phyloP scores from a whole-genome alignment of 2,888 invertebrate species.

The Coelinius sp. region DNA sequence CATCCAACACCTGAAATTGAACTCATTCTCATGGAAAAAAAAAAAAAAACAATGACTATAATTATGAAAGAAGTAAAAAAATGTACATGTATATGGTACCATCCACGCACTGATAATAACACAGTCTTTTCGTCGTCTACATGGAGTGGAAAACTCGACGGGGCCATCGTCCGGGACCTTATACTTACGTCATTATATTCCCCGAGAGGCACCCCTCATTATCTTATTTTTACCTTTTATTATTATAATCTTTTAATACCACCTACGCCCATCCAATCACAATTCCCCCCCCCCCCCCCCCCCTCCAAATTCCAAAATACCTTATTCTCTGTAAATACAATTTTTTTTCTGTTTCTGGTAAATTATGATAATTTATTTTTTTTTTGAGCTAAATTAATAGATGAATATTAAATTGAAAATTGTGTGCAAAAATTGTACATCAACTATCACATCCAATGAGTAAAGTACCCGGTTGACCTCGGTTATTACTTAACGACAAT shows the following conservation, averaged over 20 bases:
- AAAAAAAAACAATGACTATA: constrained; percentile 10
- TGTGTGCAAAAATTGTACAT: neutral
- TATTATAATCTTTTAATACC: constrained; percentile 57
- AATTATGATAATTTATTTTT: neutral
- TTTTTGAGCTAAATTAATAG: neutral
- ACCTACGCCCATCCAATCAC: constrained; percentile 33
- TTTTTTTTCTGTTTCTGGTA: neutral
- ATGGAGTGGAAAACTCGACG: constrained; percentile 39
- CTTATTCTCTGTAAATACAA: constrained; percentile 14
- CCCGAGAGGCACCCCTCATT: constrained; percentile 50
- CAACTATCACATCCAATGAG: constrained; percentile 17
- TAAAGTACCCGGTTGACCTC: constrained; percentile 29
- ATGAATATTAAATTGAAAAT: constrained; percentile 3
- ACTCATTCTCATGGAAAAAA: neutral
- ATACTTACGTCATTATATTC: constrained; percentile 61
- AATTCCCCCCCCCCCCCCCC: constrained; percentile 39
- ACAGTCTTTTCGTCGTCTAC: constrained; percentile 18
- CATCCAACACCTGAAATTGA: neutral
- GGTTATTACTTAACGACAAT: constrained; percentile 44
- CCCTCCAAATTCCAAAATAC: constrained; percentile 29
- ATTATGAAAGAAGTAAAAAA: neutral
- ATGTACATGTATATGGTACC: constrained; percentile 1
- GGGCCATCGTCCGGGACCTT: constrained; percentile 53
- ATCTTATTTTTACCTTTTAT: constrained; percentile 52
- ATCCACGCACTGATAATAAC: constrained; percentile 34